Evolutionary conservation across 2,888 invertebrate genomes (phyloP), one percentile per base, ranked within the genome.

Genomic region (Tupiocoris notatus): DNA sequence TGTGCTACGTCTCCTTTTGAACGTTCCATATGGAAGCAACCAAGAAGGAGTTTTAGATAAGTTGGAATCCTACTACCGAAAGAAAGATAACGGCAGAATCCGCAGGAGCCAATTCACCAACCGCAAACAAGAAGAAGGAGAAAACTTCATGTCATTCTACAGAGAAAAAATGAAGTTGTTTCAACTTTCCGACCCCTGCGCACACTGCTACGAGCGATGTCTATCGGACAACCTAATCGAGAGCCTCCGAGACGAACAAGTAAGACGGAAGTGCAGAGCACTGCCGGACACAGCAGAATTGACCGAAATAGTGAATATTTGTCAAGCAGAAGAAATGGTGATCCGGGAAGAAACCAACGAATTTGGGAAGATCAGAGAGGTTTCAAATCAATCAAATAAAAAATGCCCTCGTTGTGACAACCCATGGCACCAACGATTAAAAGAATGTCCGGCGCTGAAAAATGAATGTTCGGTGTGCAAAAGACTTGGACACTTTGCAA

Each of bases 321-420:
- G 59, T 18, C 7, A 59, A 59, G n/a, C 59, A 3, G 59, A 59
- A 9, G 59, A 59, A 18, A 59, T 59, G n/a, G 59, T 59, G 59
- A 9, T n/a, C 59, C 3, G 59, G 59, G 59, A 59, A 59, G 59
- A 59, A 59, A 17, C 3, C 16, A 59, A 59, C 3, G 59, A 39
- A 39, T 12, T 39, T 7, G 12, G 6, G 12, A 12, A 12, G 39
- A 39, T 39, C 12, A 7, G 6, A 39, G 12, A 3, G 3, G 12
- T 39, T 39, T 12, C 6, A 59, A n/a, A n/a, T n/a, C 59, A 59
- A n/a, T 2, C 6, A 59, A 24, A 65, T 65, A 54, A 20, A 25
- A 74, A 66, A 61, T 58, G 62, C 22, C 22, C 23, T 12, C 63
- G 63, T 20, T 58, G 54, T 16, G 20, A 58, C 18, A 39, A 74